These are phyloP conservation scores for Callaeas wilsoni DNA, from an alignment of 2,113 vertebrate species.

Conservation along the genomic window DNA sequence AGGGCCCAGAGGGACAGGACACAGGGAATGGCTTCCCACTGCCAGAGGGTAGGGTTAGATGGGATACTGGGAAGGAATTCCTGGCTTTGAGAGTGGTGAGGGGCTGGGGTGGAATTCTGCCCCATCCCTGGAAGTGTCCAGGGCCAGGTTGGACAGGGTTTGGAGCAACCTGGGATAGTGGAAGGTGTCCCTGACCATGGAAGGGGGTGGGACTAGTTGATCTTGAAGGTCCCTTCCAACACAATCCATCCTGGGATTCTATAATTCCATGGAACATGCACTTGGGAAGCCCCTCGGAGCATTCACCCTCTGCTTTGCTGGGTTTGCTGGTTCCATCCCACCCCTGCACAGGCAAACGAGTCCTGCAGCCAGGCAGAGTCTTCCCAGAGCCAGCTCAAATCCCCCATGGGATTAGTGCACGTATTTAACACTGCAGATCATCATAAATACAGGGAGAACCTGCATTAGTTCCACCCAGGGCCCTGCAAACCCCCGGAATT, in stretches of 20 bases:
- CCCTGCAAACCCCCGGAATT: not conserved
- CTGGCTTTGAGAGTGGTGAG: not conserved
- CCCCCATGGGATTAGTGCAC: not conserved
- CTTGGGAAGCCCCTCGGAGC: not conserved
- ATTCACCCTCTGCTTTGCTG: not conserved
- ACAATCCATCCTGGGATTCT: not conserved
- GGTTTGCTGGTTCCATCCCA: not conserved
- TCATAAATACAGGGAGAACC: not conserved
- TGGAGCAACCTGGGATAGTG: not conserved
- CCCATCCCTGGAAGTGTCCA: not conserved
- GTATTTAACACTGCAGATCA: not conserved
- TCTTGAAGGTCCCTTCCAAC: not conserved
- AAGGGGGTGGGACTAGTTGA: not conserved
- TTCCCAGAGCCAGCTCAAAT: not conserved
- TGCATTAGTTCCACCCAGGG: not conserved
- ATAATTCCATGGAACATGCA: not conserved
- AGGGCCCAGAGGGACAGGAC: not conserved
- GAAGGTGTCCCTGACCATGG: not conserved
- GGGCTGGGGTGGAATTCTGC: not conserved
- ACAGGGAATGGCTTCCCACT: not conserved
- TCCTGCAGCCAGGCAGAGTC: not conserved
- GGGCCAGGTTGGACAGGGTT: fast-evolving
- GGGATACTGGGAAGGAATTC: not conserved
- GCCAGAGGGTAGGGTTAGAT: not conserved
- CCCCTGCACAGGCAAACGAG: not conserved